Conservation (phyloP, 2,888 invertebrate genomes). For the Yponomeuta sedellus region DNA sequence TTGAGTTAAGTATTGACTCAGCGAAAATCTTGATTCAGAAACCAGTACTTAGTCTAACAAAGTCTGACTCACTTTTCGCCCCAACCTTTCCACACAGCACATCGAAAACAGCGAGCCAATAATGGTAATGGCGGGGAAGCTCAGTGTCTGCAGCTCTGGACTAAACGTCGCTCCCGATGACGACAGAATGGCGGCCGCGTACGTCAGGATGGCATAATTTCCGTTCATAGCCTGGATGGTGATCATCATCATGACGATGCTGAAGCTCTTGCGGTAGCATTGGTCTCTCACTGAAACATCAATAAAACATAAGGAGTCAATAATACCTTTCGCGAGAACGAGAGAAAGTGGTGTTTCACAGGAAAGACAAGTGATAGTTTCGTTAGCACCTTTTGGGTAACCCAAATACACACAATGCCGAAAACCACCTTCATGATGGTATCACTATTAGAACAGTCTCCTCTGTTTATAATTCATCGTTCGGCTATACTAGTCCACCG, state of each 20-base stretch:
- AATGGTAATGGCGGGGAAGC: conserved; percentile 20
- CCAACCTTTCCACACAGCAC: conserved; percentile 17
- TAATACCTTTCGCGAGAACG: neutral
- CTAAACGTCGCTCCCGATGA: conserved; percentile 16
- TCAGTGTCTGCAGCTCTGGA: conserved; percentile 19
- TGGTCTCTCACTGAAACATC: conserved; percentile 17
- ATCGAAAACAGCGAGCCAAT: conserved; percentile 17
- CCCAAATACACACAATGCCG: too few relatives aligned
- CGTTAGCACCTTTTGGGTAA: too few relatives aligned
- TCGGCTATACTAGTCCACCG: too few relatives aligned
- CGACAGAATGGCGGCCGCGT: conserved; percentile 18
- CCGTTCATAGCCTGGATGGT: conserved; percentile 17
- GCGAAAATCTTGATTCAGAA: too few relatives aligned
- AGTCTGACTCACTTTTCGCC: conserved; percentile 18
- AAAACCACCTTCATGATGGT: too few relatives aligned
- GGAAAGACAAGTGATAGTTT: too few relatives aligned
- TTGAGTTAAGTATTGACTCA: too few relatives aligned
- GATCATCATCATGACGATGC: conserved; percentile 16
- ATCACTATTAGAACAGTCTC: too few relatives aligned
- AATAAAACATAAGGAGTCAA: neutral
- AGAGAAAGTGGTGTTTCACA: too few relatives aligned
- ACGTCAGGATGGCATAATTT: conserved; percentile 18
- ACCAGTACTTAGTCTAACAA: too few relatives aligned
- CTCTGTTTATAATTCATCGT: too few relatives aligned
- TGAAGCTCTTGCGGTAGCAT: conserved; percentile 9